Conservation (phyloP, 1,140 invertebrate genomes). For the Maconellicoccus hirsutus region DNA sequence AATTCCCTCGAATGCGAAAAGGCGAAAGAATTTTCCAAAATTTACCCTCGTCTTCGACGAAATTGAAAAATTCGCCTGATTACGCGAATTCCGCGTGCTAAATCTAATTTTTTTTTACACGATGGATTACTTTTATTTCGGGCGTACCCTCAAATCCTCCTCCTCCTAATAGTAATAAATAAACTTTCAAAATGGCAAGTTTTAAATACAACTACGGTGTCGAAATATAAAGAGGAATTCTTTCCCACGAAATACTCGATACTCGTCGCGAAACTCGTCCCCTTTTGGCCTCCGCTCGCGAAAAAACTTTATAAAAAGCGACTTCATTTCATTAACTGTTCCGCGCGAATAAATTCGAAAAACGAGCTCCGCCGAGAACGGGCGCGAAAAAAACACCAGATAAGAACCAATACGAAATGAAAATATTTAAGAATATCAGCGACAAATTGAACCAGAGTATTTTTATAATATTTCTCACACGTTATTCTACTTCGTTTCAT, state of each 20-base stretch:
- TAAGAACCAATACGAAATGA: conserved; percentile 19
- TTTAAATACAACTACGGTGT: not conserved
- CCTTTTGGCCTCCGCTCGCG: too few species aligned
- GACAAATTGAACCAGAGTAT: conserved; percentile 10
- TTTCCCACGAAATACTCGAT: not conserved
- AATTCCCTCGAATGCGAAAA: too few species aligned
- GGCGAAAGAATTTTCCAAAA: too few species aligned
- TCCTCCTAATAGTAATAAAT: not conserved
- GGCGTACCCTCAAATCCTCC: not conserved
- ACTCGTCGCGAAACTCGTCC: too few species aligned
- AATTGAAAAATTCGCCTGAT: too few species aligned
- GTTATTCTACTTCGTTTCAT: not conserved
- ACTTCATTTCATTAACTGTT: conserved; percentile 10
- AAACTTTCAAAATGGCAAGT: conserved; percentile 4
- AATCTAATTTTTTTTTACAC: too few species aligned
- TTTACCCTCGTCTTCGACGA: too few species aligned
- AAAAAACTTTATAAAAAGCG: not conserved
- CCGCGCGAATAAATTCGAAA: conserved; percentile 5
- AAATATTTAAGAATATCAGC: conserved; percentile 14
- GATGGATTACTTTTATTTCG: too few species aligned
- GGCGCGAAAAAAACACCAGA: too few species aligned
- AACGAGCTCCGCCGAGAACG: not conserved
- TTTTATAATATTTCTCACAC: conserved; percentile 5
- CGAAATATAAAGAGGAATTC: not conserved
- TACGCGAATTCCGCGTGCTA: too few species aligned